Conservation (phyloP, 2,113 vertebrate species). For the Caracal caracal region DNA sequence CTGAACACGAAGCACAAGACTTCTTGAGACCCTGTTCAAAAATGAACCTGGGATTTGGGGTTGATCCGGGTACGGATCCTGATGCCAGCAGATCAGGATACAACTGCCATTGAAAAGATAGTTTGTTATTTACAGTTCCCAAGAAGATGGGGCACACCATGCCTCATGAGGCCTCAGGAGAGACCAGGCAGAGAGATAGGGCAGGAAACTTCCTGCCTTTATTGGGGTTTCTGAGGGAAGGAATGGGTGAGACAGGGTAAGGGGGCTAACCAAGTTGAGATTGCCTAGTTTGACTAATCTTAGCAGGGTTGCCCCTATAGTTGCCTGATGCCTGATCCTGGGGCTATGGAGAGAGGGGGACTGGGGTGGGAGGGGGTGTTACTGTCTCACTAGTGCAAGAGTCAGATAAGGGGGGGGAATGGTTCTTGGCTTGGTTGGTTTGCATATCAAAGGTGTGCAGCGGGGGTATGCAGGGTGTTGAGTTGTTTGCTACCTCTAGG, state of each 20-base stretch:
- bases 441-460: neutral
- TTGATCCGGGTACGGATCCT: neutral
- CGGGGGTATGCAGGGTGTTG: neutral
- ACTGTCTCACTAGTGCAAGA: neutral
- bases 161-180: neutral
- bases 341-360: neutral
- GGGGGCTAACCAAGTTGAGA: neutral
- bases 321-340: neutral
- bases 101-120: neutral
- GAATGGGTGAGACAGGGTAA: neutral
- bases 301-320: neutral
- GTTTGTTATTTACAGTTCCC: neutral
- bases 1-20: neutral
- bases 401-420: neutral
- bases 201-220: neutral
- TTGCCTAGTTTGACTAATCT: neutral
- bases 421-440: neutral
- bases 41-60: neutral
- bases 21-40: neutral
- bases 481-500: neutral
- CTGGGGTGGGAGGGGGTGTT: fast-evolving
- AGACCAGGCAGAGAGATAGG: neutral
- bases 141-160: neutral
- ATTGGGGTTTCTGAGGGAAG: neutral
- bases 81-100: neutral